These are phyloP conservation scores for Gymnothorax javanicus DNA, from an alignment of 2,797 vertebrate genomes.

Conservation along the genomic window DNA sequence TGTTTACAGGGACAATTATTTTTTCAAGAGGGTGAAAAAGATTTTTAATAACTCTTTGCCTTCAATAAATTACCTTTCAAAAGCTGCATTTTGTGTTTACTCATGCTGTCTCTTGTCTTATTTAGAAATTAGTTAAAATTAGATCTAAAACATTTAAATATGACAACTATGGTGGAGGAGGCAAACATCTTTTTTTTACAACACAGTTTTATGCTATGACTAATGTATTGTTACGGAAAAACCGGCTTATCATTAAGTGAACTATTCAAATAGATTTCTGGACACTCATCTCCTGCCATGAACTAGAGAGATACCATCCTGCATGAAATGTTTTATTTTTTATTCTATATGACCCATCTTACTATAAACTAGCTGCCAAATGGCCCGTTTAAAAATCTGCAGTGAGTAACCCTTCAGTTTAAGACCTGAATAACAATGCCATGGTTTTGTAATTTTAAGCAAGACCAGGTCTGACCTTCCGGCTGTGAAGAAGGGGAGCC, in stretches of 20 bases:
- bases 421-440: neutral
- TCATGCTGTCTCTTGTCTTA: no score
- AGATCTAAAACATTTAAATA: no score
- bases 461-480: conserved; percentile 33
- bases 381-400: neutral
- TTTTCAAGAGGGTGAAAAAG: no score
- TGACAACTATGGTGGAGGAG: no score
- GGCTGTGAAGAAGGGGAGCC: conserved; percentile 31
- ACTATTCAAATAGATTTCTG: conserved; percentile 36
- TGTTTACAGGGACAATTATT: no score
- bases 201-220: no score
- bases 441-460: neutral
- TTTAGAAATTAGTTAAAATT: no score
- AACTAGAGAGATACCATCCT: conserved; percentile 23
- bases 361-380: neutral
- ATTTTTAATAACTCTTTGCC: no score
- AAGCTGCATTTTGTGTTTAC: no score
- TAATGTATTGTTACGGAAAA: conserved; percentile 20
- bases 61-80: no score
- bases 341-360: neutral
- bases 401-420: neutral
- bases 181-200: no score
- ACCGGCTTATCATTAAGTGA: conserved; percentile 38
- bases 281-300: conserved; percentile 31
- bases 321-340: neutral